A percentile compares a stretch with the other conserved stretches of the same genome.
Evolutionary conservation across 1,140 invertebrate species (phyloP).

Genomic region (Drosophila arizonae): DNA sequence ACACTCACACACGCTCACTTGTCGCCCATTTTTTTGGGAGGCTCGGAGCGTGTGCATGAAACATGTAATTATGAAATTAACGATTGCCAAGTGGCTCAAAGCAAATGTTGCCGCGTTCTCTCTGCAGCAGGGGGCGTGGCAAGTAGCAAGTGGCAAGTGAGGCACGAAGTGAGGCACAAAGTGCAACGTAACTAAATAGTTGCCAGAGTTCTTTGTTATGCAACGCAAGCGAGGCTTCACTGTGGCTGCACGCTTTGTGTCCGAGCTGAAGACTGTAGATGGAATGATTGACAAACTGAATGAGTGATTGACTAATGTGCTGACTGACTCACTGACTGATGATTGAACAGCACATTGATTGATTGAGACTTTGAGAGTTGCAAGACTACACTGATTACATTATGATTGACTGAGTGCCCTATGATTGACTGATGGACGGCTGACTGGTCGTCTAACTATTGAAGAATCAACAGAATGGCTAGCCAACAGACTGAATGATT

Average conservation of each 20-base stretch:
- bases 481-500: neutral
- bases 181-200: too few species aligned
- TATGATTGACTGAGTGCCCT: neutral
- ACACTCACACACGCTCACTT: neutral
- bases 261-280: too few species aligned
- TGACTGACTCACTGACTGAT: too few species aligned
- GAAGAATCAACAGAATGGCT: neutral
- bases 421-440: neutral
- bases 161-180: too few species aligned
- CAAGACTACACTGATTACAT: too few species aligned
- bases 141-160: neutral
- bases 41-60: conserved; percentile 70
- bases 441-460: neutral
- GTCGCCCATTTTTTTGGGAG: conserved; percentile 57
- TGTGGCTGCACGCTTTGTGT: too few species aligned
- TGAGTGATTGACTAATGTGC: too few species aligned
- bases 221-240: too few species aligned
- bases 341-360: too few species aligned
- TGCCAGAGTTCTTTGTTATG: too few species aligned
- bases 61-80: conserved; percentile 82
- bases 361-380: too few species aligned
- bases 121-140: neutral
- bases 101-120: conserved; percentile 17
- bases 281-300: too few species aligned
- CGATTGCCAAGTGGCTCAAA: conserved; percentile 79